Evolutionary conservation across 2,797 vertebrate genomes (phyloP).

Genomic region (Apodemus agrarius): DNA sequence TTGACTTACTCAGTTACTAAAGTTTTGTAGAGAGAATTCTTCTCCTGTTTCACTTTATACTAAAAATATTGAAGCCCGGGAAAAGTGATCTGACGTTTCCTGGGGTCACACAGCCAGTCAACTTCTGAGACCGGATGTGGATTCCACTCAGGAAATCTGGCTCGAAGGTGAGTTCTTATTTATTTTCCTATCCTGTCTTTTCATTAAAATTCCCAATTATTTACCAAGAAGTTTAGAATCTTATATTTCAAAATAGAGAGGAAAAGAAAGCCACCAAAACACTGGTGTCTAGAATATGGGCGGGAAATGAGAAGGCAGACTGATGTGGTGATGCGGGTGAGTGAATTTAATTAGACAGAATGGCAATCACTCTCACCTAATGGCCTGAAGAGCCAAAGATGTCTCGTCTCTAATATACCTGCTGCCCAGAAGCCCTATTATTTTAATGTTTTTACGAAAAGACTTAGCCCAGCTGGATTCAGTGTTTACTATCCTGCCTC

Average conservation of each 20-base stretch:
- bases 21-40: background rate
- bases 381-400: background rate
- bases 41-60: background rate
- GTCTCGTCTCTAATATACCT: background rate
- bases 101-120: background rate
- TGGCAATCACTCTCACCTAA: background rate
- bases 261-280: background rate
- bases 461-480: background rate
- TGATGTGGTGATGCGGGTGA: background rate
- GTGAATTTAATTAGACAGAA: background rate
- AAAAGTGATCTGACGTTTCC: background rate
- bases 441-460: background rate
- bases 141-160: background rate
- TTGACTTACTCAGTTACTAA: background rate
- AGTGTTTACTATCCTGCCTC: background rate
- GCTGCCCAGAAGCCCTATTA: background rate
- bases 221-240: background rate
- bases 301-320: background rate
- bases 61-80: background rate
- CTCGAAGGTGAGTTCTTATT: background rate
- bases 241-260: conserved; percentile 1
- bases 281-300: background rate
- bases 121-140: background rate
- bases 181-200: background rate
- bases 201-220: background rate